Base-by-base conservation (phyloP, 1,140 invertebrate species). In the Subanguina moxae region DNA sequence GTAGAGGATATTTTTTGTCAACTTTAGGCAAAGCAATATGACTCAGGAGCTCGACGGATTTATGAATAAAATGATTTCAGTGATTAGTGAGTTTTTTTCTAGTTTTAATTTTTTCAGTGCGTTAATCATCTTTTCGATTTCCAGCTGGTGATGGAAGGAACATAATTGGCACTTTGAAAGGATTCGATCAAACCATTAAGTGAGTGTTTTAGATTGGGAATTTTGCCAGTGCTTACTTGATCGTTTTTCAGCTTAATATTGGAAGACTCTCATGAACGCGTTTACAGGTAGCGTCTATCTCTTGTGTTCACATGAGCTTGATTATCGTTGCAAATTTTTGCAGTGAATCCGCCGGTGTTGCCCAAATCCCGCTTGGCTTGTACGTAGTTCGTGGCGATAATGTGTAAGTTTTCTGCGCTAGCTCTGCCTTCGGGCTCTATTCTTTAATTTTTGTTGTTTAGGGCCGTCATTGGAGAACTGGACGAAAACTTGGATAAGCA, bases 361-460 rank as follows among this genome's bases (percentile, higher is more conserved):
- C 96, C 80, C 93, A 97, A 86, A 93, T 97, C 63, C 90, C 93
- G 67, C 87, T 98, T 25, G 94, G 94, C 28, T 86, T 97, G 21
- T 94, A 97, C 82, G 94, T 98, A 48, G 94, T 98, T 67, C 86
- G 94, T 80, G 94, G 94, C 64, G 94, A 98, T 83, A 98, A 98
- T 86, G 90, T 98, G 87, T 91, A 86, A 87, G 88, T 84, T 52
- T 19, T 23, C n/a, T n/a, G n/a, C n/a, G n/a, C n/a, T 48, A 27
- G 1, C 3, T 52, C 8, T 52, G 17, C 15, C 8, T 15, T 52
- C 3, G 3, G 48, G 3, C 48, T 25, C n/a, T 52, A 7, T 52
- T 52, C 3, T 8, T 19, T 8, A 52, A 15, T 7, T 21, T n/a
- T 71, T n/a, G 38, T 61, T 28, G 5, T 76, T 71, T 42, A 76